Evolutionary conservation across 2,888 invertebrate genomes (phyloP), one percentile per base, ranked within the genome.

Genomic region (Eupeodes latifasciatus): DNA sequence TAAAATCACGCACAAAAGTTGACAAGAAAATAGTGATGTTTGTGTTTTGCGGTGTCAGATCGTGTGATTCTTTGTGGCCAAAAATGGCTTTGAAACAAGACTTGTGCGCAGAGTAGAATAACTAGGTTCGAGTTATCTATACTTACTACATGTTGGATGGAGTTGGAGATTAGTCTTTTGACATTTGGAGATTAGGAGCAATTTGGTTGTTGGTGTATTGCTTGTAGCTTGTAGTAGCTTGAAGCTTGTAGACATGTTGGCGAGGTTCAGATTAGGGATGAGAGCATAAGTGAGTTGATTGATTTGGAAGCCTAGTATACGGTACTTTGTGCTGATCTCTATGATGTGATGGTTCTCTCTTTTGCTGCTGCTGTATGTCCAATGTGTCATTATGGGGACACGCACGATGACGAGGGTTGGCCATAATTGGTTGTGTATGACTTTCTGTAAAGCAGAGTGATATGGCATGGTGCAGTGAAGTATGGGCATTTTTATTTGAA

Each of bases 201-300:
- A 9, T 40, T 40, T 9, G 40, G 40, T 40, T 5, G 27, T 27
- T 27, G 27, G 27, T 27, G 27, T 27, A 27, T 40, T 40, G 40
- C 40, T 27, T 27, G 40, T 61, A 47, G 1, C 27, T 0, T 11
- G 5, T 59, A 71, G 55, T 51, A 12, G 40, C 12, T 55, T 49
- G 34, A 12, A 14, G 19, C 14, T 75, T 12, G 59, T 64, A 83
- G 86, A 80, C 79, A 76, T 72, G 62, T 62, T 85, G 88, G 64
- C 76, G 67, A 49, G 67, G 49, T 64, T 78, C 88, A 40, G 88
- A 78, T 85, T 85, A 81, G 85, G 88, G 88, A 84, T 88, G 88
- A 75, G 85, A 81, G 19, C 12, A 27, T 40, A 7, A 9, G 10
- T 2, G 74, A 61, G 64, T 64, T 44, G 64, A 80, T 84, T 67